Evolutionary conservation across 1,140 invertebrate species (phyloP).

Genomic region (Ceratina calcarata): DNA sequence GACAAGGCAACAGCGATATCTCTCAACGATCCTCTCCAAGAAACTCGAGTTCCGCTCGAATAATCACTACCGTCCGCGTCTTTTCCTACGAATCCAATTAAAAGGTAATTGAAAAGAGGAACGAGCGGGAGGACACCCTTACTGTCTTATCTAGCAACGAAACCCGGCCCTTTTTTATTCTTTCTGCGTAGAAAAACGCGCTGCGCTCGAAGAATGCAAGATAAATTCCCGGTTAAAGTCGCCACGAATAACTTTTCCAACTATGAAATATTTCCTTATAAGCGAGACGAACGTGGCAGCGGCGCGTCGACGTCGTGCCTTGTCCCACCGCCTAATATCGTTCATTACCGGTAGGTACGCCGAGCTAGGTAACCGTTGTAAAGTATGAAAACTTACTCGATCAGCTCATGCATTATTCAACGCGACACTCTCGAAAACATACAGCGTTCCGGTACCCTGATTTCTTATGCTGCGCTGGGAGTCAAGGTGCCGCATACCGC

Average conservation of each 20-base stretch:
- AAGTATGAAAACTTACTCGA: slow-evolving; percentile 55
- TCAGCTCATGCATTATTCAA: slow-evolving; percentile 68
- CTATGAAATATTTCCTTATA: slow-evolving; percentile 69
- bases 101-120: slow-evolving; percentile 36
- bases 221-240: slow-evolving; percentile 58
- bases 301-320: slow-evolving; percentile 43
- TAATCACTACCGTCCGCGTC: slow-evolving; percentile 19
- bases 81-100: slow-evolving; percentile 46
- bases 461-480: neutral
- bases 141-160: too few relatives aligned
- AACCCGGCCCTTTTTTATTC: neutral
- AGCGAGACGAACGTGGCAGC: slow-evolving; percentile 42
- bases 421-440: slow-evolving; percentile 34
- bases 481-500: neutral
- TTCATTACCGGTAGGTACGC: slow-evolving; percentile 62
- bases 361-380: slow-evolving; percentile 44
- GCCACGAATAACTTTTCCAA: slow-evolving; percentile 58
- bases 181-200: slow-evolving; percentile 18
- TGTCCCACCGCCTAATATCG: slow-evolving; percentile 47
- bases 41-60: slow-evolving; percentile 7
- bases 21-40: slow-evolving; percentile 15
- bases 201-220: slow-evolving; percentile 11
- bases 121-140: too few relatives aligned
- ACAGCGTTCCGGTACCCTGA: slow-evolving; percentile 25
- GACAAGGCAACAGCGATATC: slow-evolving; percentile 4